phyloP scores from a whole-genome alignment of 2,888 invertebrate species.

The Euclidia mi region DNA sequence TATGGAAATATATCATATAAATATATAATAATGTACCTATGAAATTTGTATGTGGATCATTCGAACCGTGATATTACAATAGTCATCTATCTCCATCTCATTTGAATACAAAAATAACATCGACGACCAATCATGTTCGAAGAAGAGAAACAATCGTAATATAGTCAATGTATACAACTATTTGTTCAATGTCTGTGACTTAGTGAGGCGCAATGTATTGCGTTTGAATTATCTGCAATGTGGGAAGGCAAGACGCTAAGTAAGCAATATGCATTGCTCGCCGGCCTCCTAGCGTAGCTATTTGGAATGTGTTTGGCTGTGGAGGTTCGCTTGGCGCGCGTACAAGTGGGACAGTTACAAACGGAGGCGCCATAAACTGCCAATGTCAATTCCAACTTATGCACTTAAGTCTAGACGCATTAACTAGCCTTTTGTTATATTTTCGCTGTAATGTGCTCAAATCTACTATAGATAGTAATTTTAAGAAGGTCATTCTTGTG shows the following conservation, averaged over 20 bases:
- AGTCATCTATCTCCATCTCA: constrained; percentile 1
- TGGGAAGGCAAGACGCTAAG: constrained; percentile 36
- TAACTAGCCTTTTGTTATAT: constrained; percentile 44
- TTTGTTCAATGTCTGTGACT: constrained; percentile 15
- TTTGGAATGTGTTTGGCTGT: constrained; percentile 54
- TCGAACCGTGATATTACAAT: constrained; percentile 3
- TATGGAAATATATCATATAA: no score
- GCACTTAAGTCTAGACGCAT: constrained; percentile 73
- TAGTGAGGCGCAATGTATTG: constrained; percentile 32
- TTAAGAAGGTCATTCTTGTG: background rate
- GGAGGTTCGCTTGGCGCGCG: constrained; percentile 70
- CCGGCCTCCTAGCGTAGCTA: constrained; percentile 43
- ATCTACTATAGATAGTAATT: constrained; percentile 22
- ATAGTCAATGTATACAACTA: constrained; percentile 29
- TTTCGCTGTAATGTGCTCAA: constrained; percentile 26
- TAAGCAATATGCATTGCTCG: constrained; percentile 41
- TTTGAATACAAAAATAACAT: constrained; percentile 13
- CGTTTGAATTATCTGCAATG: constrained; percentile 42
- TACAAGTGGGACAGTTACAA: constrained; percentile 81
- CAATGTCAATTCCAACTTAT: constrained; percentile 72
- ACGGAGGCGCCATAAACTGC: constrained; percentile 69
- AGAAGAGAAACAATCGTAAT: constrained; percentile 6
- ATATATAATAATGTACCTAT: no score
- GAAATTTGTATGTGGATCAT: background rate
- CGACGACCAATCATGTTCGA: constrained; percentile 16